phyloP scores from a whole-genome alignment of 2,888 invertebrate species.

The Bhutanitis thaidina region DNA sequence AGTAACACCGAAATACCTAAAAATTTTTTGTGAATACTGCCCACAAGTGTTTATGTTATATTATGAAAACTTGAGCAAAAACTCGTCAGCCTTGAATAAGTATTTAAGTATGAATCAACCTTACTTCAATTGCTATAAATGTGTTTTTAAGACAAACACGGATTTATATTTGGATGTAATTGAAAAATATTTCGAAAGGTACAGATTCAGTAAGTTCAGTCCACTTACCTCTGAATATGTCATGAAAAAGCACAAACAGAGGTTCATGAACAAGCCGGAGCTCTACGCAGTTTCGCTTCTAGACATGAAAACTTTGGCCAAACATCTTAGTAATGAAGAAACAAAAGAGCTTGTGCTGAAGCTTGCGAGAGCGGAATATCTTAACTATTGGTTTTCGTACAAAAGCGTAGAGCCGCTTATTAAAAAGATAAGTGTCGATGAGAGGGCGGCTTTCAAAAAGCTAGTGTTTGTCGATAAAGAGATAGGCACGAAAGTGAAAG shows the following conservation, averaged over 20 bases:
- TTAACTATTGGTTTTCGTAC: constrained; percentile 41
- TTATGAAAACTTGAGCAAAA: constrained; percentile 38
- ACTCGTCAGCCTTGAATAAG: constrained; percentile 27
- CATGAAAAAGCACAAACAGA: constrained; percentile 39
- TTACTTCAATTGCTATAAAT: constrained; percentile 40
- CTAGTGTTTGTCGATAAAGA: constrained; percentile 43
- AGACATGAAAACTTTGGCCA: constrained; percentile 40
- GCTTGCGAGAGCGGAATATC: constrained; percentile 44
- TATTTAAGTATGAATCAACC: constrained; percentile 30
- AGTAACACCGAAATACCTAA: constrained; percentile 41
- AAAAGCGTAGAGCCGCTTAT: constrained; percentile 45
- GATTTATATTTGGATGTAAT: constrained; percentile 42
- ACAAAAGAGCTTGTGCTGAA: constrained; percentile 40
- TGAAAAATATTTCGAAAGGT: constrained; percentile 40
- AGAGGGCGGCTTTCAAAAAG: constrained; percentile 41
- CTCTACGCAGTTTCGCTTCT: constrained; percentile 43
- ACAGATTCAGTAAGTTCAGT: constrained; percentile 28
- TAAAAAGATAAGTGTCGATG: constrained; percentile 36
- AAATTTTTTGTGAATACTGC: constrained; percentile 44
- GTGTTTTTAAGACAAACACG: constrained; percentile 40
- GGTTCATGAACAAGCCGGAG: constrained; percentile 43
- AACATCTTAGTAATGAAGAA: constrained; percentile 38
- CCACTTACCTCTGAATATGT: constrained; percentile 39
- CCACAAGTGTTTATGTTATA: constrained; percentile 41
- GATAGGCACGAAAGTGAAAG: constrained; percentile 31